Base-by-base conservation (phyloP, 2,888 invertebrate species). In the Gasteruption jaculator region DNA sequence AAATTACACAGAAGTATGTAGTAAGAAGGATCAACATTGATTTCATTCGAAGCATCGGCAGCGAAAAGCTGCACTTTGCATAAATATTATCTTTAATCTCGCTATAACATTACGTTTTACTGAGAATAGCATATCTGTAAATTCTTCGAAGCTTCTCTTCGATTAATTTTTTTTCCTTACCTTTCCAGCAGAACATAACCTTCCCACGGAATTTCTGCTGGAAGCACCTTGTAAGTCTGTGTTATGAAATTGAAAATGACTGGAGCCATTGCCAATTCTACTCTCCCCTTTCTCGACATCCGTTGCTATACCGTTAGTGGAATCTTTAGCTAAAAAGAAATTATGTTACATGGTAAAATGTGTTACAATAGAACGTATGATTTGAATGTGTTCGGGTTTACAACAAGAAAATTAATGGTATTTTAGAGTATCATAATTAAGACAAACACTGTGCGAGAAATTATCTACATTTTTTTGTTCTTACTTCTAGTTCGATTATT, bases 151-250 rank as follows among this genome's bases (percentile, higher is more conserved):
- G n/a, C n/a, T n/a, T n/a, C n/a, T n/a, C n/a, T n/a, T n/a, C n/a
- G n/a, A n/a, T n/a, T n/a, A n/a, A n/a, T n/a, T n/a, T n/a, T 43
- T 22, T 36, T 33, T 37, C 37, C 38, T 36, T 64, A 75, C 75
- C 68, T 74, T 75, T 54, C 74, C 74, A 48, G 74, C 75, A 36
- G 74, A 68, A 46, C 74, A 73, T 49, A 73, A 72, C n/a, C n/a
- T n/a, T n/a, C n/a, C n/a, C 24, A 75, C 74, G 10, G 77, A 76
- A 24, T 74, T 73, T 61, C 74, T 73, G 56, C 76, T 77, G 51
- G 72, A 69, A 50, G 74, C 72, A 53, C 74, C 72, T 53, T 75
- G 74, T 46, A 77, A 65, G 56, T 76, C 76, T 43, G 69, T 66
- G 46, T 72, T 73, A 49, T 68, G 66, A 42, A 63, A 64, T 48